Base-by-base conservation (phyloP, 2,888 invertebrate species). In the Epinotia ramella region DNA sequence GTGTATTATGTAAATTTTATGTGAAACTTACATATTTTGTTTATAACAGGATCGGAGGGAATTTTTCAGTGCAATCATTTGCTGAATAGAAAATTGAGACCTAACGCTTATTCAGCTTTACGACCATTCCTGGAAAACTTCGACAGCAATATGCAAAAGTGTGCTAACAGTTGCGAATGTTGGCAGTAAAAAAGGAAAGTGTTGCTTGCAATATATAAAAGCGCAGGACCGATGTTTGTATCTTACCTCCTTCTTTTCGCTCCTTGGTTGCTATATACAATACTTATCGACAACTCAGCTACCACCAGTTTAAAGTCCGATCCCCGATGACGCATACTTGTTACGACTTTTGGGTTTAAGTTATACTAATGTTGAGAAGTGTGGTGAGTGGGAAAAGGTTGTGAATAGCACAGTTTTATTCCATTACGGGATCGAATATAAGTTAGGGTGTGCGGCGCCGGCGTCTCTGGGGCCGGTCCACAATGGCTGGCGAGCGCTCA, bases 341-440 rank as follows among this genome's bases (percentile, higher is more conserved):
- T 13, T 40, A 40, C 40, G 16, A 13, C 16, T 53, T 6, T 7
- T 7, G 6, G 53, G n/a, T 6, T n/a, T n/a, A n/a, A 53, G n/a
- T n/a, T 53, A 53, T 6, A 53, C n/a, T n/a, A 53, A n/a, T 7
- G 6, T 16, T 49, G 5, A 49, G 49, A 16, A n/a, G n/a, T 53
- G 53, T n/a, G 53, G n/a, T 53, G 49, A 53, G 53, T n/a, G n/a
- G 5, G 13, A 5, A n/a, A 7, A n/a, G 7, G 16, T 53, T 2
- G 16, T 53, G 53, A 53, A 53, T 53, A 2, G 53, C n/a, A 7
- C 6, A 7, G 53, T 53, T 53, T 81, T 84, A 87, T 86, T 87
- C 85, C 81, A 87, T 86, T 86, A 86, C 82, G 80, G 80, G 85
- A 88, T 87, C 84, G 86, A 86, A 86, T 88, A 87, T 86, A 87